These are phyloP conservation scores for Dicaeum eximium DNA, from an alignment of 2,113 vertebrate species.

Conservation along the genomic window DNA sequence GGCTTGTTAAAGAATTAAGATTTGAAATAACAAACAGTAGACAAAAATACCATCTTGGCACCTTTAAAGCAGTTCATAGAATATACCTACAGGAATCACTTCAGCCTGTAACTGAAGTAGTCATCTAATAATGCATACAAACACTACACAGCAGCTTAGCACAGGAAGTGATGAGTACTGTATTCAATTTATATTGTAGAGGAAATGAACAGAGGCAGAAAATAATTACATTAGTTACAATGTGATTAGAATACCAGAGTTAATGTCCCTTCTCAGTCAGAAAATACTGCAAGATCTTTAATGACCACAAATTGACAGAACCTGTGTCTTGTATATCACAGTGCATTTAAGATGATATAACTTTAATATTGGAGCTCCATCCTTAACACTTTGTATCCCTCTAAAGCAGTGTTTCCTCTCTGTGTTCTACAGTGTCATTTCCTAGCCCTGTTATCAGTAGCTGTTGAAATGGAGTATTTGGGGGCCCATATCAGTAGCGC, in stretches of 20 bases:
- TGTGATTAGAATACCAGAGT: conserved; percentile 11
- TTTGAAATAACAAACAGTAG: neutral
- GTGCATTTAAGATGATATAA: neutral
- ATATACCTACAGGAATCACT: neutral
- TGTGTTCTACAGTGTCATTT: neutral
- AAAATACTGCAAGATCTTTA: neutral
- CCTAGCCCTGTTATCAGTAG: neutral
- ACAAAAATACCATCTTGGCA: neutral
- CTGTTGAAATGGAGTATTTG: neutral
- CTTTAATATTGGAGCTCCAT: neutral
- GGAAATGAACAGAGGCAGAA: conserved; percentile 40
- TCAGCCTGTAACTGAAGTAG: neutral
- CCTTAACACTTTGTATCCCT: neutral
- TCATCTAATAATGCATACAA: neutral
- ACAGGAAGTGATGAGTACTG: neutral
- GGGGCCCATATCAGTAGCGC: neutral
- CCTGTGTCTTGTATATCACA: neutral
- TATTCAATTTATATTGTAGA: neutral
- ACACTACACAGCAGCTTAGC: neutral
- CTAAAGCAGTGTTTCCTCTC: neutral
- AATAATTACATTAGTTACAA: conserved; percentile 26
- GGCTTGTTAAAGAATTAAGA: neutral
- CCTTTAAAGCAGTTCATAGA: neutral
- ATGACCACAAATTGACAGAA: conserved; percentile 7
- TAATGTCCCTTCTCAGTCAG: neutral